Base-by-base conservation (phyloP, 2,797 vertebrate species). In the Emydoidea blandingii region DNA sequence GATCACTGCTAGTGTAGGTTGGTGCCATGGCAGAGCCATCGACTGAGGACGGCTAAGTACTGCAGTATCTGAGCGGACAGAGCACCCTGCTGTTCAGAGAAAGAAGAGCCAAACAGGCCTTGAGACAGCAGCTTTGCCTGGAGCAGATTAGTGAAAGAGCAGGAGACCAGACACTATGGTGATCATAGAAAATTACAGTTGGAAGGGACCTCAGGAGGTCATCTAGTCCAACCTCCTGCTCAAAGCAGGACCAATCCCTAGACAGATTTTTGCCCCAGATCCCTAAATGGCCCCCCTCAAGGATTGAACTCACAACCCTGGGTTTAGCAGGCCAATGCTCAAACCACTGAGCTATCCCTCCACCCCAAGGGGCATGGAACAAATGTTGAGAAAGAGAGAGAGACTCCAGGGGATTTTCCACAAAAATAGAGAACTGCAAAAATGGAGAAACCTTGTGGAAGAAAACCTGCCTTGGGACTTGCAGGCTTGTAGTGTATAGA, bases 61-160 rank as follows among this genome's bases (percentile, higher is more conserved):
- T 0, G 0, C 2, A 54, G 47, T 37, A 49, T 68, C 12, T 3
- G 52, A 62, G 59, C 37, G 16, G 18, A 79, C 29, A 12, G 6
- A 56, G 29, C 23, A 52, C 25, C 59, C 59, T 3, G 5, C 85
- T 62, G 5, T 4, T 54, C 12, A 1, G 37, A n/a, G 4, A 12
- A 31, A 34, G 81, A 54, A 56, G 53, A 2, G 0, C 56, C 2
- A 3, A 34, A 8, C 79, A 7, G 12, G 44, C 41, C 19, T 0
- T 29, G 12, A 2, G 31, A 4, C 25, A 4, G n/a, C 3, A 27
- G 29, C 6, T 79, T 56, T 12, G 18, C 23, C 8, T 4, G 19
- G 47, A 44, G 56, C 1, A 19, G 47, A 27, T 89, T 89, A 59
- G 83, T 82, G 50, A 18, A 5, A 16, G 81, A 44, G 81, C 21